These are phyloP conservation scores for Ploceus nigricollis DNA, from an alignment of 2,113 vertebrate genomes.

Conservation along the genomic window DNA sequence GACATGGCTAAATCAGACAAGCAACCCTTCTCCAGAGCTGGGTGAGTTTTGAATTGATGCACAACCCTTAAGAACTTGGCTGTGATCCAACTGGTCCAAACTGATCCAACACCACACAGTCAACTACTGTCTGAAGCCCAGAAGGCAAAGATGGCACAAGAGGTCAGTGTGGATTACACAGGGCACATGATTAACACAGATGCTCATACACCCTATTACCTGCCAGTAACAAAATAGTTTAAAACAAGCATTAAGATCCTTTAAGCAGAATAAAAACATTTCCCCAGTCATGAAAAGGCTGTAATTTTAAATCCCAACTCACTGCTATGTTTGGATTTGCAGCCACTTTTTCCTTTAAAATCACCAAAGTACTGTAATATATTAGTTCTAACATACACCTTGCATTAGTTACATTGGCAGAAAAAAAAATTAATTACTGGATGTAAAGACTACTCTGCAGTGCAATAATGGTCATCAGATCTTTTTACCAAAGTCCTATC, in stretches of 20 bases:
- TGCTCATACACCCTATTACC: not conserved
- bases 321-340: constrained; percentile 11
- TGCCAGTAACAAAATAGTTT: not conserved
- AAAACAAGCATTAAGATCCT: constrained; percentile 38
- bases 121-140: not conserved
- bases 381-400: constrained; percentile 34
- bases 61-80: not conserved
- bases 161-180: not conserved
- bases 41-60: not conserved
- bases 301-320: constrained; percentile 41
- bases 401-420: constrained; percentile 33
- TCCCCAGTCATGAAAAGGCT: constrained; percentile 16
- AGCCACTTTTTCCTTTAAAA: constrained; percentile 14
- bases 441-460: constrained; percentile 46
- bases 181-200: not conserved
- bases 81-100: not conserved
- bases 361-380: not conserved
- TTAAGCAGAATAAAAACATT: constrained; percentile 50
- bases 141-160: not conserved
- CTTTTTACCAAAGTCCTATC: constrained; percentile 65
- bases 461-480: constrained; percentile 64
- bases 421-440: constrained; percentile 65
- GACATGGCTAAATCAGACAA: not conserved
- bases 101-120: not conserved
- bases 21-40: not conserved